Evolutionary conservation across 2,888 invertebrate species (phyloP).

Genomic region (Tenodera sinensis): DNA sequence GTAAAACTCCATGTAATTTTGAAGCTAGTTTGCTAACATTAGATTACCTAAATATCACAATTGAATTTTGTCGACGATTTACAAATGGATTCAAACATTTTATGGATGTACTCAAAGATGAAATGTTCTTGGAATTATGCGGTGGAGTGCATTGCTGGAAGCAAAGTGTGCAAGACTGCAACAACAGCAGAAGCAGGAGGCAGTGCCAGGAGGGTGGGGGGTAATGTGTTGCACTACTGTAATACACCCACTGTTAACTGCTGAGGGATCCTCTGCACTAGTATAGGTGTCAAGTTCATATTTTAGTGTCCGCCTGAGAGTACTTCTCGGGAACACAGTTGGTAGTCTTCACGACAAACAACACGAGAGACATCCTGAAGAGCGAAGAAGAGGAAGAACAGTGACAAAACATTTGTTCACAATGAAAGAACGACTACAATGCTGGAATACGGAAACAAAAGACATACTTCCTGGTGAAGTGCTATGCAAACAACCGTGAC

Average conservation of each 20-base stretch:
- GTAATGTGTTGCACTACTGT: neutral
- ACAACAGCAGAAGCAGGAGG: neutral
- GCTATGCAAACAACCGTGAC: neutral
- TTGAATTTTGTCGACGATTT: no score
- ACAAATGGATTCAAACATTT: no score
- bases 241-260: neutral
- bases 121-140: no score
- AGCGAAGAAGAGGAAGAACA: neutral
- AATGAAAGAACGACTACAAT: constrained; percentile 1
- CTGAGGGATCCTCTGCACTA: neutral
- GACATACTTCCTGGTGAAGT: neutral
- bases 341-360: neutral
- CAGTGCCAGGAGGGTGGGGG: neutral
- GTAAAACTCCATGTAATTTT: no score
- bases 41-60: no score
- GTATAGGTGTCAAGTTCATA: neutral
- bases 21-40: no score
- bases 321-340: neutral
- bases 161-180: neutral
- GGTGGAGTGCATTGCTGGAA: neutral
- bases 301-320: neutral
- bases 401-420: neutral
- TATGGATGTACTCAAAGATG: no score
- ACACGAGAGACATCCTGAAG: neutral
- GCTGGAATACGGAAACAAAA: neutral